These are phyloP conservation scores for Pelmatolapia mariae DNA, from an alignment of 2,113 vertebrate genomes.

Conservation along the genomic window DNA sequence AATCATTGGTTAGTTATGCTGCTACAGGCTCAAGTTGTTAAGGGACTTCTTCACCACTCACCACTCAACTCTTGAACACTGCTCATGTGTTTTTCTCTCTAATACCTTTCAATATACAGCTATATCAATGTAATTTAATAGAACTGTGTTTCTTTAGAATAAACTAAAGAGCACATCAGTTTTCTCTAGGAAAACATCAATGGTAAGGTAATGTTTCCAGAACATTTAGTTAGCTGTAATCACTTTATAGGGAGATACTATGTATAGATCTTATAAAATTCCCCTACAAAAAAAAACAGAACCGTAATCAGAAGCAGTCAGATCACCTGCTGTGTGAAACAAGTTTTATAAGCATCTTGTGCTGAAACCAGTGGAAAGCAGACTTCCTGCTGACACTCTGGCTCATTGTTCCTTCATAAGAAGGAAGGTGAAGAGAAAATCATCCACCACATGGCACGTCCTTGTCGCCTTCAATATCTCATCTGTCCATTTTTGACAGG, in stretches of 20 bases:
- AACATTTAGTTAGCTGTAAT: neutral
- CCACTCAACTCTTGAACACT: neutral
- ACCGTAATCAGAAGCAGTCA: neutral
- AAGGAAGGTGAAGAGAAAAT: neutral
- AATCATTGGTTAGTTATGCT: neutral
- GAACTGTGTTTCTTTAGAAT: neutral
- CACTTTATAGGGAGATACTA: neutral
- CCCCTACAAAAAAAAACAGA: neutral
- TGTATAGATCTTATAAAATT: neutral
- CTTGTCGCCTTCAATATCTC: neutral
- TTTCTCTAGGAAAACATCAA: neutral
- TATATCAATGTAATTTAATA: neutral
- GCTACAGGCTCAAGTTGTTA: neutral
- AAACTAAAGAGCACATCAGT: neutral
- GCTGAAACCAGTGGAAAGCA: neutral
- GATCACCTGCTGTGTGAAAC: neutral
- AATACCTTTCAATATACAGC: neutral
- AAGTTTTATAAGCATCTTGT: neutral
- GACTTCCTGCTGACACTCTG: neutral
- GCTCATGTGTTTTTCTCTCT: neutral
- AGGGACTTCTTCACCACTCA: neutral
- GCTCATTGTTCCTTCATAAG: neutral
- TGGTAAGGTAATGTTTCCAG: neutral
- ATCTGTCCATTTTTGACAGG: neutral
- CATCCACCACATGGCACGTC: neutral